These are phyloP conservation scores for Matsumyia berberina DNA, from an alignment of 2,888 invertebrate species.

Conservation along the genomic window DNA sequence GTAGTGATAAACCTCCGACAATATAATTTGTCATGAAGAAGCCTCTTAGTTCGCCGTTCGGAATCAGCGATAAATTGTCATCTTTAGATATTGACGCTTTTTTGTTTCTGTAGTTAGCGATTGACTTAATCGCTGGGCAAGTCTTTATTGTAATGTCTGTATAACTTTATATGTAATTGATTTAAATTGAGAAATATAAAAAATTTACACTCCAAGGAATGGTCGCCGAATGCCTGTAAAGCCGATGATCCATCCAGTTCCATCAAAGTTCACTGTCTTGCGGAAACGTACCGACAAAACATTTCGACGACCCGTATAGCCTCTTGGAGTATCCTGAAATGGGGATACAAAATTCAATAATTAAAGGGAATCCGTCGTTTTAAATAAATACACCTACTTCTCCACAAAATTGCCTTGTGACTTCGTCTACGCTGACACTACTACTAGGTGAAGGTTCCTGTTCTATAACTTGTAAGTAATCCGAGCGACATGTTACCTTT, in stretches of 20 bases:
- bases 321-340: constrained; percentile 85
- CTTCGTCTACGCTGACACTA: constrained; percentile 72
- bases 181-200: no score
- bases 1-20: no score
- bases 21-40: no score
- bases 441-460: constrained; percentile 78
- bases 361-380: neutral
- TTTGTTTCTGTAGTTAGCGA: no score
- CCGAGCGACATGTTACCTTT: constrained; percentile 86
- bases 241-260: constrained; percentile 86
- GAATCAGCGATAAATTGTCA: no score
- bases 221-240: constrained; percentile 77
- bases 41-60: no score
- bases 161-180: no score
- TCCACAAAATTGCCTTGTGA: constrained; percentile 85
- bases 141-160: no score
- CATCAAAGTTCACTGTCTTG: constrained; percentile 89
- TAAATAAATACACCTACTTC: constrained; percentile 79
- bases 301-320: constrained; percentile 86
- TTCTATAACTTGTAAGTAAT: constrained; percentile 88
- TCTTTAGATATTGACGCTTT: no score
- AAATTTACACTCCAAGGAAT: neutral
- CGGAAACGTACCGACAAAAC: constrained; percentile 87
- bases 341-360: constrained; percentile 8
- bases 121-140: no score